phyloP scores from a whole-genome alignment of 2,113 vertebrate genomes.

The Leptosomus discolor region DNA sequence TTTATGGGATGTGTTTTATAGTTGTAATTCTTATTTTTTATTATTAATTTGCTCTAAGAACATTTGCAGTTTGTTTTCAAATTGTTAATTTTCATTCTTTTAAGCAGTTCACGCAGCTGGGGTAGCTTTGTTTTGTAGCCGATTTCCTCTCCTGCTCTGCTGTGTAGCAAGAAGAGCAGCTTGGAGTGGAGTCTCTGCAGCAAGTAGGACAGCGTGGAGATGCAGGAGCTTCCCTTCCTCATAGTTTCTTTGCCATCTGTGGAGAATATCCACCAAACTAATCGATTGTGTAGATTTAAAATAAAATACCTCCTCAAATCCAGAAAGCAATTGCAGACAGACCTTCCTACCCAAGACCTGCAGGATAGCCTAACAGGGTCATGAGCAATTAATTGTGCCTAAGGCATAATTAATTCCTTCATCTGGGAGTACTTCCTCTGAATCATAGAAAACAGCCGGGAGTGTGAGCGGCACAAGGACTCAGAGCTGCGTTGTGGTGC shows the following conservation, averaged over 20 bases:
- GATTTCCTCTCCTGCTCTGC: neutral
- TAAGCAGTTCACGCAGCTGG: neutral
- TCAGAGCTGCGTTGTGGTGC: neutral
- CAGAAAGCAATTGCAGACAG: neutral
- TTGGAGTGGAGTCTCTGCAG: neutral
- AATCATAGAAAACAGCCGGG: neutral
- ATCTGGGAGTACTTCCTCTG: neutral
- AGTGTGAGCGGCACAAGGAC: neutral
- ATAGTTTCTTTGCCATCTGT: neutral
- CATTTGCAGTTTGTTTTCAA: neutral
- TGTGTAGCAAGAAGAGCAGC: neutral
- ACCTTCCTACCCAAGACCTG: neutral
- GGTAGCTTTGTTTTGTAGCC: neutral
- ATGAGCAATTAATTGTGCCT: neutral
- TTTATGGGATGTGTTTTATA: neutral
- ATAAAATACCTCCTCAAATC: neutral
- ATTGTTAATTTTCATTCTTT: conserved; percentile 15
- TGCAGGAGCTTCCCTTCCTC: neutral
- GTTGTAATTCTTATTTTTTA: neutral
- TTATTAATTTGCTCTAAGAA: neutral
- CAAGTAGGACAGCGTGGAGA: neutral
- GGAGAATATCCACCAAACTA: neutral
- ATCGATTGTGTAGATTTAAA: neutral
- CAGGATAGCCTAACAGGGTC: neutral
- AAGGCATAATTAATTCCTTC: neutral